Evolutionary conservation across 2,797 vertebrate species (phyloP), one percentile per base, ranked within the genome.

Genomic region (Kryptolebias ocellatus): DNA sequence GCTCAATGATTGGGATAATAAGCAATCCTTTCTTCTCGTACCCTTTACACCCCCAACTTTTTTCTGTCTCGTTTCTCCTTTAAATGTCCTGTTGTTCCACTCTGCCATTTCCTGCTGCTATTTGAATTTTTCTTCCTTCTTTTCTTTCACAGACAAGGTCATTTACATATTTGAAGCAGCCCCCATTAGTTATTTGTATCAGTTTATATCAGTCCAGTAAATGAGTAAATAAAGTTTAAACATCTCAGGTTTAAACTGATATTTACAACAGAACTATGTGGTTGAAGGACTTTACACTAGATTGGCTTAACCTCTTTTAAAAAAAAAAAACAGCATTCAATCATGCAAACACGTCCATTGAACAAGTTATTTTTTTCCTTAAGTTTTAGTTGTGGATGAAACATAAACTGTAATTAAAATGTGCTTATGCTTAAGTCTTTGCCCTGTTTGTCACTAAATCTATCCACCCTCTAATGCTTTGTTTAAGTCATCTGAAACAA

Each of bases 1-100:
- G 90, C 92, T 92, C 83, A 83, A 83, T 93, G 94, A 92, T 89
- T 89, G 90, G 88, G 92, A 95, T 94, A 95, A 95, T 94, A 92
- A 91, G 87, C 83, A 69, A 79, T 83, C 84, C 86, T 90, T 91
- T 90, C 81, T 85, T 50, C 86, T 86, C 67, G 60, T 64, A 76
- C 74, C 80, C 83, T 90, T 85, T 83, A 85, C 77, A 57, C 83
- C 84, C 81, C 75, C 52, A 46, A 74, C 68, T 80, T 82, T 74
- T 81, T 87, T 86, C 87, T 72, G 66, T 76, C 74, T 89, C 60
- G 53, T 83, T 86, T 89, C 90, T 90, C 81, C 87, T 90, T 89
- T 87, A 91, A 92, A 91, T 84, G 87, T 87, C 89, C 84, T 79
- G 83, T 86, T 87, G 88, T 86, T 88, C 79, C 80, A 73, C 76